Conservation (phyloP, 2,113 vertebrate species). For the Toxostoma redivivum region DNA sequence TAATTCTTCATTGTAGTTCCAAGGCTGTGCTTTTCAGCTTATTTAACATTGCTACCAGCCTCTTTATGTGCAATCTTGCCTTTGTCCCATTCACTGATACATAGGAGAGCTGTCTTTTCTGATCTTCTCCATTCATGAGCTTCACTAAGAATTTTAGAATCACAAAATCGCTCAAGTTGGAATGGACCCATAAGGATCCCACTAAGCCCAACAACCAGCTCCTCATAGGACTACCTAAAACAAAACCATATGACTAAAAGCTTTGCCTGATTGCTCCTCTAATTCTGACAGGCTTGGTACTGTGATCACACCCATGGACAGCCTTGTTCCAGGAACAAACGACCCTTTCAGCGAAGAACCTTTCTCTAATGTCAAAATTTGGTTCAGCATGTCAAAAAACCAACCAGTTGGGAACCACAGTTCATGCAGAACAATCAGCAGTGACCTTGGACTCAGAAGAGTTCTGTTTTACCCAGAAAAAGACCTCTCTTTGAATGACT, state of each 20-base stretch:
- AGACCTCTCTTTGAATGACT: neutral
- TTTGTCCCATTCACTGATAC: neutral
- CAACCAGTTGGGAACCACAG: neutral
- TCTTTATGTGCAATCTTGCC: neutral
- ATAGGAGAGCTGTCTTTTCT: neutral
- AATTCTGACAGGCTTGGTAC: neutral
- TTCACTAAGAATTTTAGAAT: neutral
- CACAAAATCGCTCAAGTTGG: neutral
- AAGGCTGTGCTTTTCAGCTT: neutral
- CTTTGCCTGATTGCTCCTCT: fast-evolving
- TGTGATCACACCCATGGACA: neutral
- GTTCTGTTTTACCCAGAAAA: neutral
- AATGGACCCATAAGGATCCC: neutral
- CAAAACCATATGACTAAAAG: neutral
- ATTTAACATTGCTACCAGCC: neutral
- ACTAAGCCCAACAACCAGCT: neutral
- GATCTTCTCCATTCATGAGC: neutral
- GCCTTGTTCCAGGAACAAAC: neutral
- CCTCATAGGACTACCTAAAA: neutral
- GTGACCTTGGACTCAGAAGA: neutral
- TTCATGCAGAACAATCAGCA: neutral
- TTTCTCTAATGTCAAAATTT: neutral
- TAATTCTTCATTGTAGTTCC: neutral
- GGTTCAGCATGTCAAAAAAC: neutral
- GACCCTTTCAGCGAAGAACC: neutral